Evolutionary conservation across 2,113 vertebrate species (phyloP), one percentile per base, ranked within the genome.

Genomic region (Ancistrus triradiatus): DNA sequence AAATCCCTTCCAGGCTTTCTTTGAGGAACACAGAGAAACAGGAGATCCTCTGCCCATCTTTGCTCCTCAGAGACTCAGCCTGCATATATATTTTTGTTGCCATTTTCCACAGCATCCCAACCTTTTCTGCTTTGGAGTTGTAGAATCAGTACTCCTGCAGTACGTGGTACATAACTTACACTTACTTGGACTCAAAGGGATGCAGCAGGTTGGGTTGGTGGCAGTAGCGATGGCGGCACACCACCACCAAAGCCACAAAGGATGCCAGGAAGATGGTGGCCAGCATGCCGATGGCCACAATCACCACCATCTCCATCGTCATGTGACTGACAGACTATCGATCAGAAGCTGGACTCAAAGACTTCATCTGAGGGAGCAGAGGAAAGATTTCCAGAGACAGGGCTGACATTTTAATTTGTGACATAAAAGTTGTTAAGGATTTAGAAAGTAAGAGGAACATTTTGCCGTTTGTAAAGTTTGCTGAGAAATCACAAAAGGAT

Each of bases 201-300:
- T 91, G 88, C 63, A 94, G 84, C 62, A 94, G 88, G 74, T 90
- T 74, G 0, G 90, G 89, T 5, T 91, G 90, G 49, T 86, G 91
- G 80, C 95, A 96, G 83, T 97, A 98, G 7, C 94, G 91, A 44
- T 98, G 95, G 63, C 93, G 78, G 75, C 95, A 98, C 24, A 98
- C 93, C 62, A 93, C 86, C 74, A 98, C 91, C 82, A 98, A 88
- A 0, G 94, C 94, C 64, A 93, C 79, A 1, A 98, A 93, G 0
- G 95, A 98, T 0, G 94, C 94, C 87, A 98, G 85, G 77, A 98
- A 98, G 73, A 98, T 93, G 80, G 94, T 94, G 74, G 94, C 93
- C 81, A 98, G 73, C 62, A 97, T 93, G 9, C 94, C 91, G 1
- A 98, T 97, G 78, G 94, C 95, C 57, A 98, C 91, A 0, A 98